phyloP scores from a whole-genome alignment of 1,140 invertebrate species.

The Aethina tumida region DNA sequence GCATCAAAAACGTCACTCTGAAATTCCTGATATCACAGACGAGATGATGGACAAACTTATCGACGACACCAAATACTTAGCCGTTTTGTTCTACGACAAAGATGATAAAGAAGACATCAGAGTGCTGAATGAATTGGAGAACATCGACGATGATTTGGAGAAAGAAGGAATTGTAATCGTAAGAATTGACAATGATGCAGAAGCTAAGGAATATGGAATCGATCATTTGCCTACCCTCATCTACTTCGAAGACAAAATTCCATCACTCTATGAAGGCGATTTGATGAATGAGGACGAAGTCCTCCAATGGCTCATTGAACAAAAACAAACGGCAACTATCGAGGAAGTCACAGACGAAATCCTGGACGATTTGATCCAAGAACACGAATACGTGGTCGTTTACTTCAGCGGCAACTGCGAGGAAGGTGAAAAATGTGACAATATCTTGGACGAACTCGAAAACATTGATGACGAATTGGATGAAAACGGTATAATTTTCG shows the following conservation, averaged over 20 bases:
- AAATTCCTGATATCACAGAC: conserved; percentile 86
- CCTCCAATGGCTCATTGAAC: conserved; percentile 79
- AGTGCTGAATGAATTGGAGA: conserved; percentile 80
- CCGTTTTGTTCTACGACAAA: conserved; percentile 84
- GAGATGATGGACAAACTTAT: conserved; percentile 92
- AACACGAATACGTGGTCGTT: conserved; percentile 88
- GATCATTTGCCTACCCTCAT: conserved; percentile 80
- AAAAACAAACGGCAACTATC: conserved; percentile 85
- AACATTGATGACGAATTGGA: conserved; percentile 91
- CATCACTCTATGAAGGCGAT: conserved; percentile 84
- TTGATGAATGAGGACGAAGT: conserved; percentile 87
- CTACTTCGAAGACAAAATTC: conserved; percentile 88
- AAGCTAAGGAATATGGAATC: conserved; percentile 85
- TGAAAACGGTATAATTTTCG: conserved; percentile 87
- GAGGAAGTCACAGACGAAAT: conserved; percentile 93
- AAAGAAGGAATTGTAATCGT: conserved; percentile 85
- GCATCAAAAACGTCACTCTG: conserved; percentile 79
- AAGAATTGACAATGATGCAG: conserved; percentile 75
- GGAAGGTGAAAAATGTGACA: conserved; percentile 75
- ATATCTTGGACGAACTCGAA: conserved; percentile 76
- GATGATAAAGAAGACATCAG: conserved; percentile 81
- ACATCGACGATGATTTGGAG: conserved; percentile 87
- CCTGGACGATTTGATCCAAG: conserved; percentile 72
- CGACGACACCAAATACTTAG: conserved; percentile 64
- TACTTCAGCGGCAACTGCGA: conserved; percentile 88